phyloP scores from a whole-genome alignment of 2,113 vertebrate genomes.

The Rissa tridactyla region DNA sequence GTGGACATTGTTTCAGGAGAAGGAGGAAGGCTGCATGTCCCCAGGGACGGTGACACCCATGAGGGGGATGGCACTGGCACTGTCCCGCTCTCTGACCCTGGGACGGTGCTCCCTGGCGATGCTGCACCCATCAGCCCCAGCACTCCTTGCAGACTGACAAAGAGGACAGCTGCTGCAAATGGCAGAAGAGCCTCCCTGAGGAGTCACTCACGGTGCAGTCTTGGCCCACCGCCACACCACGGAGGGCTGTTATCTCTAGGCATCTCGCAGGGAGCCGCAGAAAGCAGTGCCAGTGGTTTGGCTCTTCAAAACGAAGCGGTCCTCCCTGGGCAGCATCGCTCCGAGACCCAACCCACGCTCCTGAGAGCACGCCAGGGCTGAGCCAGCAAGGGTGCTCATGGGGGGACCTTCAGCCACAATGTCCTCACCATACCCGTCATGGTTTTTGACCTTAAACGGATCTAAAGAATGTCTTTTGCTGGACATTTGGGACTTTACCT shows the following conservation, averaged over 20 bases:
- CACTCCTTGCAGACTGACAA: neutral
- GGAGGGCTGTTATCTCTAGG: neutral
- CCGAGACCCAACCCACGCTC: fast-evolving
- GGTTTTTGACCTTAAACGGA: neutral
- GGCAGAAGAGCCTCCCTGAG: neutral
- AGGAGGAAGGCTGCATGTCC: neutral
- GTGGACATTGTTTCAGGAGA: neutral
- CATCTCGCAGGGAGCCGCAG: neutral
- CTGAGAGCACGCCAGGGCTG: neutral
- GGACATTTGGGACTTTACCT: neutral
- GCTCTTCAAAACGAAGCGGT: neutral
- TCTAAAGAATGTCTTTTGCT: neutral
- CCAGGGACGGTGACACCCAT: neutral
- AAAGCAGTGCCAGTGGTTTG: neutral
- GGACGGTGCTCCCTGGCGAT: neutral
- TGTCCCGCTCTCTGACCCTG: neutral
- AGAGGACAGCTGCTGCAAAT: neutral
- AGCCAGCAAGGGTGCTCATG: fast-evolving
- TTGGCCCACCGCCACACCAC: neutral
- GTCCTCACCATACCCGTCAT: fast-evolving
- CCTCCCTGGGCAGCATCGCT: fast-evolving
- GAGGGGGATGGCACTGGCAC: neutral
- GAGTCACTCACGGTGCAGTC: neutral
- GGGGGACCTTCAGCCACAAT: neutral
- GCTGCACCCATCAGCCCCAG: neutral